Conservation (phyloP, 23 tunicate genomes). For the Botrylloides violaceus region DNA sequence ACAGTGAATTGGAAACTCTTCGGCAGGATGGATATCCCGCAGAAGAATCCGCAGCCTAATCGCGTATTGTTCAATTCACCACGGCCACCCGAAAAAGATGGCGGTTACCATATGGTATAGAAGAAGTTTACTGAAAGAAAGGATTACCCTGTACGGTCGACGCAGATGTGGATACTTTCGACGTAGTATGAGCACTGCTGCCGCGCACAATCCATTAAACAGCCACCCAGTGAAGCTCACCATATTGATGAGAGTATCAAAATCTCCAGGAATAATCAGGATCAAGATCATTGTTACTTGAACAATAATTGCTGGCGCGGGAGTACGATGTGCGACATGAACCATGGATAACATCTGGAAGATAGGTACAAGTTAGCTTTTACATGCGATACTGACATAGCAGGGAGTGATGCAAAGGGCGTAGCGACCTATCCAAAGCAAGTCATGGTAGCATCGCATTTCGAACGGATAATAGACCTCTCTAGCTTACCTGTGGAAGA, state of each 20-base stretch:
- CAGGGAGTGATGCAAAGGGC: too few species aligned
- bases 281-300: not conserved
- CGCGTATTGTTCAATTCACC: too few species aligned
- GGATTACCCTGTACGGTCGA: constrained; percentile 44
- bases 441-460: too few species aligned
- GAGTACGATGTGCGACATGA: constrained; percentile 1
- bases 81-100: too few species aligned
- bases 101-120: too few species aligned
- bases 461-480: too few species aligned
- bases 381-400: too few species aligned
- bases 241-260: constrained; percentile 40
- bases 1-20: too few species aligned
- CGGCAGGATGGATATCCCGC: too few species aligned
- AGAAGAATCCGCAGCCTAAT: too few species aligned
- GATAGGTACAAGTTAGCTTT: not conserved
- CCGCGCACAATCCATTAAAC: constrained; percentile 35
- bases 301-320: constrained; percentile 8
- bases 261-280: constrained; percentile 26
- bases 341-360: constrained; percentile 11
- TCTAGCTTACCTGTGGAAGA: constrained; percentile 45
- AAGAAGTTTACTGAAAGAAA: too few species aligned
- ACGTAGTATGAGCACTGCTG: constrained; percentile 40
- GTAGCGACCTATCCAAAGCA: too few species aligned
- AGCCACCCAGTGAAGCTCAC: constrained; percentile 29
- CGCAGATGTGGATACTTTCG: constrained; percentile 35